Evolutionary conservation across 2,113 vertebrate genomes (phyloP).

Genomic region (Clarias macrocephalus): DNA sequence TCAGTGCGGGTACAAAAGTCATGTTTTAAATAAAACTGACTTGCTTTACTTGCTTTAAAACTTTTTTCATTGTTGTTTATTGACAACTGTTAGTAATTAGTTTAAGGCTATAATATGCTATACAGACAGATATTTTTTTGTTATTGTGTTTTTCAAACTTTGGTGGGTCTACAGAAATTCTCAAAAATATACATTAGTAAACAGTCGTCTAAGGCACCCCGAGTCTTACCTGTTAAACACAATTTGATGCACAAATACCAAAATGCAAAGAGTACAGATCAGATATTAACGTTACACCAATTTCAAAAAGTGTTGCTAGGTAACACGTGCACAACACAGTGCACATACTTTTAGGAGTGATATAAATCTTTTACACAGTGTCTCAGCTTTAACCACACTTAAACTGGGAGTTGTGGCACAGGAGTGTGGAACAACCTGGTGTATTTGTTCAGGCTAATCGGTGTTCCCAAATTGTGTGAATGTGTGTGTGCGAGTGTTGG

Average conservation of each 20-base stretch:
- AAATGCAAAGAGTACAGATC: neutral
- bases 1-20: neutral
- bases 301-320: neutral
- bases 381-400: neutral
- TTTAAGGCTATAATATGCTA: too few relatives aligned
- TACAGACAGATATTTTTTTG: too few relatives aligned
- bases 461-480: too few relatives aligned
- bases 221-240: neutral
- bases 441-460: neutral
- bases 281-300: neutral
- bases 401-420: neutral
- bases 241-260: neutral
- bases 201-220: neutral
- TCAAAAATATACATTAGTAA: neutral
- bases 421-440: neutral
- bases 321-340: neutral
- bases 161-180: too few relatives aligned
- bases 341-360: neutral
- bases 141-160: too few relatives aligned
- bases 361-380: neutral
- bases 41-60: too few relatives aligned
- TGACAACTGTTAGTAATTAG: too few relatives aligned
- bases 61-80: too few relatives aligned
- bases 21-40: neutral
- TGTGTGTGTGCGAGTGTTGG: too few relatives aligned